Evolutionary conservation across 1,140 invertebrate genomes (phyloP).

Genomic region (Panagrolaimus sp.): DNA sequence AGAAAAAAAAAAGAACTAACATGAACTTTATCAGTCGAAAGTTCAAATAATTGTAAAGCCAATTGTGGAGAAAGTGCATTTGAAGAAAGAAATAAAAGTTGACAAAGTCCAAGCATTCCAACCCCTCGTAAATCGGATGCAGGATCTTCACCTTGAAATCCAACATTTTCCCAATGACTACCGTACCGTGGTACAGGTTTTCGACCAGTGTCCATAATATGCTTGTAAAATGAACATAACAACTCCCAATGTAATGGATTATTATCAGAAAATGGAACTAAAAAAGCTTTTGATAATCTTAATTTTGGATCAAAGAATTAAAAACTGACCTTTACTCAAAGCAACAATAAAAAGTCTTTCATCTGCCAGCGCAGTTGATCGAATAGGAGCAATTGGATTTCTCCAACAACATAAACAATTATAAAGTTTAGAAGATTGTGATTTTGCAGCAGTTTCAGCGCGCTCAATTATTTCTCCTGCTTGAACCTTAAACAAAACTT

Average conservation of each 20-base stretch:
- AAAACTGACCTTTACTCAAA: neutral
- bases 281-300: neutral
- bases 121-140: constrained; percentile 19
- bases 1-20: neutral
- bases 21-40: constrained; percentile 18
- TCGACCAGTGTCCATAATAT: neutral
- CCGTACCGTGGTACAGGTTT: constrained; percentile 5
- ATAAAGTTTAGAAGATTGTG: constrained; percentile 5
- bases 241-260: constrained; percentile 19
- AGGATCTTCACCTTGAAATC: constrained; percentile 19
- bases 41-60: neutral
- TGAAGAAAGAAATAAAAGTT: constrained; percentile 21
- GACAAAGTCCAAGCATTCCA: constrained; percentile 20
- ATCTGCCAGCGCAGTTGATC: neutral
- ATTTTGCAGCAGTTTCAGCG: neutral
- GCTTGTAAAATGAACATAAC: constrained; percentile 14
- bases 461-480: constrained; percentile 1
- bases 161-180: constrained; percentile 17
- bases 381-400: neutral
- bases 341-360: constrained; percentile 11
- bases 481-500: neutral
- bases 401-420: constrained; percentile 1
- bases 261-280: constrained; percentile 11
- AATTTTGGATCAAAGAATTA: too few species aligned
- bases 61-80: constrained; percentile 6